phyloP scores from a whole-genome alignment of 2,113 vertebrate genomes.

The Stercorarius parasiticus region DNA sequence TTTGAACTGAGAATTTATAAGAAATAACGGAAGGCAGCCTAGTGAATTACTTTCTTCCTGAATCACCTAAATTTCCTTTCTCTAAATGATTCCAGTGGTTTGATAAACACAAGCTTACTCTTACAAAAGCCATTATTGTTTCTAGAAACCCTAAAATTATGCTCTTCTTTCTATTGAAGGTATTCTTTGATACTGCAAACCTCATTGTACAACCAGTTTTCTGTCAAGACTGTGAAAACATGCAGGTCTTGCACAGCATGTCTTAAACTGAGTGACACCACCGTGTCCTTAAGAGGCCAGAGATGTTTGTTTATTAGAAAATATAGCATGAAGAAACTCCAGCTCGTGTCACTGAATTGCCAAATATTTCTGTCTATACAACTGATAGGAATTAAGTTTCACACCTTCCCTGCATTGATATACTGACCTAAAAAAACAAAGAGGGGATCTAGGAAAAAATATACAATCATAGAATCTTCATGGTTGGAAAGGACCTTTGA shows the following conservation, averaged over 20 bases:
- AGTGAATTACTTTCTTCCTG: constrained; percentile 30
- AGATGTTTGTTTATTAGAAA: neutral
- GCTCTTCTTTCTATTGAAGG: neutral
- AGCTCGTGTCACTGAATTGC: neutral
- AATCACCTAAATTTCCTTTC: constrained; percentile 25
- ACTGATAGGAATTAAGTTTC: neutral
- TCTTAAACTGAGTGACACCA: neutral
- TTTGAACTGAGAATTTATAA: constrained; percentile 32
- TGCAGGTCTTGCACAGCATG: neutral
- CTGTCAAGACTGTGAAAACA: neutral
- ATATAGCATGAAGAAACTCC: neutral
- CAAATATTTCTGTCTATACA: neutral
- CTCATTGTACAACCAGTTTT: neutral
- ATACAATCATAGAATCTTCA: no score
- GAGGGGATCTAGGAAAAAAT: neutral
- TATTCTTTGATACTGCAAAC: neutral
- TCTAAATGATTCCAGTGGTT: neutral
- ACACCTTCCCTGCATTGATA: neutral
- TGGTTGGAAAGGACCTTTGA: no score
- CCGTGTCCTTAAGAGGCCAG: neutral
- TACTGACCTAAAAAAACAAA: neutral
- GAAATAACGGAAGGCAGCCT: constrained; percentile 30
- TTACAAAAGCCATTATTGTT: neutral
- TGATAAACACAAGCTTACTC: neutral
- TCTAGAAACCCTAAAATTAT: neutral